Evolutionary conservation across 1,140 invertebrate species (phyloP).

Genomic region (Heliconius himera): DNA sequence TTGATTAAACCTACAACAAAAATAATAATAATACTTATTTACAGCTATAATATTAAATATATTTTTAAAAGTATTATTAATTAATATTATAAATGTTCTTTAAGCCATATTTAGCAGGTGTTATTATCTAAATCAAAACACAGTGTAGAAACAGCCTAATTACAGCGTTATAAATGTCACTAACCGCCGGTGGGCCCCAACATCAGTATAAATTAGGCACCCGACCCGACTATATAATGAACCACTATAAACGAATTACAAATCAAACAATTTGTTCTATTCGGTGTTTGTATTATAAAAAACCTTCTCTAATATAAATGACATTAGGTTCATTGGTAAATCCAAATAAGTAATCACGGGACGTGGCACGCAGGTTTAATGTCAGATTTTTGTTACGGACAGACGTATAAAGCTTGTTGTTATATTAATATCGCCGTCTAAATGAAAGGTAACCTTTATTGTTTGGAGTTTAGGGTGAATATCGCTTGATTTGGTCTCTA

Average conservation of each 20-base stretch:
- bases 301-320: conserved; percentile 60
- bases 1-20: too few relatives aligned
- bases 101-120: conserved; percentile 1
- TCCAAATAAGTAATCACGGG: conserved; percentile 67
- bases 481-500: conserved; percentile 20
- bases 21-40: neutral
- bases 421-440: conserved; percentile 35
- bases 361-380: conserved; percentile 65
- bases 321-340: conserved; percentile 73
- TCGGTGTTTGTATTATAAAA: conserved; percentile 73
- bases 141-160: conserved; percentile 48
- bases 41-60: too few relatives aligned
- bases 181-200: conserved; percentile 37
- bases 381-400: conserved; percentile 72
- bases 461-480: conserved; percentile 31
- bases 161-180: conserved; percentile 61
- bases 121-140: neutral
- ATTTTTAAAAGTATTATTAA: neutral
- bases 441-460: conserved; percentile 26
- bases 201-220: conserved; percentile 60
- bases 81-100: neutral
- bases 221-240: conserved; percentile 64
- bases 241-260: conserved; percentile 70
- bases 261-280: conserved; percentile 75
- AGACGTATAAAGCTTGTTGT: conserved; percentile 52